These are phyloP conservation scores for Vireo griseus DNA, from an alignment of 2,797 vertebrate genomes.

Conservation along the genomic window DNA sequence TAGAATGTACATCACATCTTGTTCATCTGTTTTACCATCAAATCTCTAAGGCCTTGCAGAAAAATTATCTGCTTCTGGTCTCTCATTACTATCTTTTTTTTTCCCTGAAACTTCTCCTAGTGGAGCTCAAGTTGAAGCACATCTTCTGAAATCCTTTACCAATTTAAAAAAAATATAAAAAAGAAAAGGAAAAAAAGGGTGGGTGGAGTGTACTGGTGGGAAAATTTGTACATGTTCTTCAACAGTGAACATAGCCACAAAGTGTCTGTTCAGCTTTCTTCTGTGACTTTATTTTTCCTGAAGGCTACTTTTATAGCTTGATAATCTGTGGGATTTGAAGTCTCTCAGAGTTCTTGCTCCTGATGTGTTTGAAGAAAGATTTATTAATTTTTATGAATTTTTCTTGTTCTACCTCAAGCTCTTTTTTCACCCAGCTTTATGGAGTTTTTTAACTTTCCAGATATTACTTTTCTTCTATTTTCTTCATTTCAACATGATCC, in stretches of 20 bases:
- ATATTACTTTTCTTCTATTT: background rate
- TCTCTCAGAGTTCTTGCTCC: background rate
- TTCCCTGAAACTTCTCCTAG: background rate
- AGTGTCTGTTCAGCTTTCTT: background rate
- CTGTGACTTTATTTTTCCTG: background rate
- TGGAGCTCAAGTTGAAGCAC: background rate
- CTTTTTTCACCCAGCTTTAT: background rate
- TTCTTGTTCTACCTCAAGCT: background rate
- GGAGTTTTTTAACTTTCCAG: background rate
- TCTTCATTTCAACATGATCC: background rate
- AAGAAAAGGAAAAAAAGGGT: accelerated
- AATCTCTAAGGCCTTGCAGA: background rate
- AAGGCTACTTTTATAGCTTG: background rate
- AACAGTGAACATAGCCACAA: background rate
- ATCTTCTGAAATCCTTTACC: background rate
- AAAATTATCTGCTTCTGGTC: background rate
- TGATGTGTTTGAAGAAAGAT: background rate
- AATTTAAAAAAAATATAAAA: background rate
- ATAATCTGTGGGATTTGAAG: background rate
- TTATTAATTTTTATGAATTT: conserved; percentile 4
- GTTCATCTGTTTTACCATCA: background rate
- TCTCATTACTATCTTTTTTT: background rate
- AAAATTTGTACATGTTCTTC: background rate
- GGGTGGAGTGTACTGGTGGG: background rate
- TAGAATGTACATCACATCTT: background rate